Conservation (phyloP, 2,888 invertebrate species). For the Homarus gammarus region DNA sequence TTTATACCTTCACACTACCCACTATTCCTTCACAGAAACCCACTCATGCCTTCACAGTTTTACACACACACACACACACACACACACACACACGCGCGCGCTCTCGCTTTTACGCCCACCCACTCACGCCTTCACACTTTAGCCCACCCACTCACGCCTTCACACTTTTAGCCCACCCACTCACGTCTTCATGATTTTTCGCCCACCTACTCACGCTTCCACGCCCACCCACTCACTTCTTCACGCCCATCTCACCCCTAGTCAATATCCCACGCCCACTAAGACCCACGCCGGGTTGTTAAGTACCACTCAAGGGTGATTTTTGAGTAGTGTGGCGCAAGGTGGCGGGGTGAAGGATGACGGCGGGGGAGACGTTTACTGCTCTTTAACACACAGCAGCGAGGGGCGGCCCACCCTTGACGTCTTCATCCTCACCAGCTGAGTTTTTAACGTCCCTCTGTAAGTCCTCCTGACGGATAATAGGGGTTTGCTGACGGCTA, state of each 20-base stretch:
- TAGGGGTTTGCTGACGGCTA: no score
- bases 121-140: background rate
- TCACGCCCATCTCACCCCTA: background rate
- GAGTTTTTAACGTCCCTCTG: no score
- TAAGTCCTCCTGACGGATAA: no score
- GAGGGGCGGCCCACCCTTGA: conserved; percentile 5
- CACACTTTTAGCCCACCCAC: background rate
- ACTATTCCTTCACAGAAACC: no score
- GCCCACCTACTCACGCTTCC: background rate
- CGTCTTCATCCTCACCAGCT: conserved; percentile 11
- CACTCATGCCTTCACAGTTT: no score
- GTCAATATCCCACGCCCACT: background rate
- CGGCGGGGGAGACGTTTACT: background rate
- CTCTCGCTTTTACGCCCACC: background rate
- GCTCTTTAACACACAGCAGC: conserved; percentile 16
- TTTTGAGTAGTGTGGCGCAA: background rate
- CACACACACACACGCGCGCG: conserved; percentile 10
- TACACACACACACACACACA: background rate
- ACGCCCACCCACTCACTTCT: background rate
- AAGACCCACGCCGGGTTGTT: background rate
- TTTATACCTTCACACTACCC: no score
- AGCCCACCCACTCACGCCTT: background rate
- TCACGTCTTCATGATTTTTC: background rate
- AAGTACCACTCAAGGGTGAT: background rate
- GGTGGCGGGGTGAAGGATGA: background rate